phyloP scores from a whole-genome alignment of 2,888 invertebrate genomes.

The Belgica antarctica region DNA sequence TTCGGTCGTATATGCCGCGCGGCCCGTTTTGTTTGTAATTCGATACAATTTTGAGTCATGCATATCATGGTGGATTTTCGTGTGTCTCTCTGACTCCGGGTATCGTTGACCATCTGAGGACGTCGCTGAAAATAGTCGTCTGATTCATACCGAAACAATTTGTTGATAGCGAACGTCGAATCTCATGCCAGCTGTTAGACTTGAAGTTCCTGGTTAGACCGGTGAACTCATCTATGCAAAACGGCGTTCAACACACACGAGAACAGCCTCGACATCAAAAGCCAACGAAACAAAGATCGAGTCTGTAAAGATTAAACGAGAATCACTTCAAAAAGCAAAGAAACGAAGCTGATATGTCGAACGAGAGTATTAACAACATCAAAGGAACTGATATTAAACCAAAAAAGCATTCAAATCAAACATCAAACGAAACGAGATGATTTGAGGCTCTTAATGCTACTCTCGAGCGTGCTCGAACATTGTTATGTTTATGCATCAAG shows the following conservation, averaged over 20 bases:
- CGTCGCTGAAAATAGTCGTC: not conserved
- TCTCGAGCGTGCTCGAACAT: slow-evolving; percentile 14
- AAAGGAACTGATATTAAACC: slow-evolving; percentile 11
- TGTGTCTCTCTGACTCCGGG: not conserved
- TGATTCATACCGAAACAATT: not conserved
- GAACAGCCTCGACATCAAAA: not conserved
- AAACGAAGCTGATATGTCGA: slow-evolving; percentile 8
- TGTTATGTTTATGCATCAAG: slow-evolving; percentile 26
- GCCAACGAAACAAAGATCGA: not conserved
- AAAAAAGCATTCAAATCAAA: slow-evolving; percentile 7
- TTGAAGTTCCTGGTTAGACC: not conserved
- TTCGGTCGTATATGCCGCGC: slow-evolving; percentile 8
- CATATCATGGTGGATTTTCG: slow-evolving; percentile 20
- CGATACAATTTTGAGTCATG: slow-evolving; percentile 42
- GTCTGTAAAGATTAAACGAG: not conserved
- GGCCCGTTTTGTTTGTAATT: slow-evolving; percentile 38
- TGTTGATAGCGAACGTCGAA: not conserved
- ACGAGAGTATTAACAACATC: slow-evolving; percentile 8
- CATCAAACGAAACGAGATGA: slow-evolving; percentile 28
- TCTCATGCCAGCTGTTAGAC: slow-evolving; percentile 13
- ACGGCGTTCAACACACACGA: not conserved
- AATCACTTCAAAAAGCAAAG: slow-evolving; percentile 5
- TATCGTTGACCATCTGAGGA: not conserved
- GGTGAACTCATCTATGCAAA: not conserved
- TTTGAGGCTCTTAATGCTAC: slow-evolving; percentile 1